Evolutionary conservation across 2,113 vertebrate species (phyloP).

Genomic region (Atractosteus spatula): DNA sequence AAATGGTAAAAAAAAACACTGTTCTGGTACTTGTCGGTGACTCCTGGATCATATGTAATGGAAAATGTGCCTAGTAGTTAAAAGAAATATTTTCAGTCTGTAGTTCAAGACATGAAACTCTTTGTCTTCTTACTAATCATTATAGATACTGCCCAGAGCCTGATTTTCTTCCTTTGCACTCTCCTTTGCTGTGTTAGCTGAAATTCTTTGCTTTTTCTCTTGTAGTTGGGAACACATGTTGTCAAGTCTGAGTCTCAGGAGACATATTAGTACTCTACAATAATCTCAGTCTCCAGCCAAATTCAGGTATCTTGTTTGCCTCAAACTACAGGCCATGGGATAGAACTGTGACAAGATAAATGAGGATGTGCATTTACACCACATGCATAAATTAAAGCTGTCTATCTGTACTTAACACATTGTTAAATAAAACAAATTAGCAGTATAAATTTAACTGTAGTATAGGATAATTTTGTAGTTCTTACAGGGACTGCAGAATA

Average conservation of each 20-base stretch:
- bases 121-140: background rate
- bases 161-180: constrained; percentile 2
- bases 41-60: background rate
- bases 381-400: constrained; percentile 27
- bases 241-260: constrained; percentile 35
- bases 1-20: background rate
- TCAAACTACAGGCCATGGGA: constrained; percentile 17
- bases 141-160: background rate
- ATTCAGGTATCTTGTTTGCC: constrained; percentile 19
- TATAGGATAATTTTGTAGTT: background rate
- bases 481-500: background rate
- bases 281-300: background rate
- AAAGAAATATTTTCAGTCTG: background rate
- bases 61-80: background rate
- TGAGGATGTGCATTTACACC: constrained; percentile 29
- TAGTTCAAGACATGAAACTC: background rate
- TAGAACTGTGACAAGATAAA: constrained; percentile 35
- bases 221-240: constrained; percentile 30
- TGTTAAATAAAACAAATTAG: background rate
- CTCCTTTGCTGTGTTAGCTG: constrained; percentile 31
- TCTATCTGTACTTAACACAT: constrained; percentile 3
- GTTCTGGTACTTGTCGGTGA: background rate
- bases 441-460: background rate
- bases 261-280: background rate
- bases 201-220: constrained; percentile 37